Evolutionary conservation across 2,888 invertebrate genomes (phyloP).

Genomic region (Opisthograptis luteolata): DNA sequence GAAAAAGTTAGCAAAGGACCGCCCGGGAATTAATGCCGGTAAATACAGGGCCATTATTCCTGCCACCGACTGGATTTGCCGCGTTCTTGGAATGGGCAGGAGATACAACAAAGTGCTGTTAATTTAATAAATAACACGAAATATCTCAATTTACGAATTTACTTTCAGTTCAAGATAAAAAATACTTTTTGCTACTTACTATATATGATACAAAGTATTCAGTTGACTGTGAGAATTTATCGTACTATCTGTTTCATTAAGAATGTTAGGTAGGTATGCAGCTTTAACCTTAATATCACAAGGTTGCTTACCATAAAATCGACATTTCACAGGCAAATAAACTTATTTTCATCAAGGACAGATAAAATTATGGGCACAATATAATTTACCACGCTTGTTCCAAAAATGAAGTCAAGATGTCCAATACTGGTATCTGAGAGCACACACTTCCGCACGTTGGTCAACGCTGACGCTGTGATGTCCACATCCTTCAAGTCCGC

Average conservation of each 20-base stretch:
- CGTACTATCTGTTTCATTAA: too few species aligned
- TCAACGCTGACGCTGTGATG: conserved; percentile 31
- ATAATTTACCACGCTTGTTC: conserved; percentile 43
- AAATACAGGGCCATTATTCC: conserved; percentile 41
- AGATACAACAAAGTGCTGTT: too few species aligned
- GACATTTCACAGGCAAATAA: background rate
- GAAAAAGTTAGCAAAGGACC: conserved; percentile 56
- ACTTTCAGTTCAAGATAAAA: too few species aligned
- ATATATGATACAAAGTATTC: too few species aligned
- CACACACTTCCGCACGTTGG: conserved; percentile 38
- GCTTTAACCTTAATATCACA: too few species aligned
- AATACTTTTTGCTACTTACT: too few species aligned
- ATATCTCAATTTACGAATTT: too few species aligned
- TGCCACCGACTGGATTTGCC: background rate
- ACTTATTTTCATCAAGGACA: conserved; percentile 22
- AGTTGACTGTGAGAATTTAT: too few species aligned
- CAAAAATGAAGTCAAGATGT: conserved; percentile 51
- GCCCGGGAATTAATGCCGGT: conserved; percentile 57
- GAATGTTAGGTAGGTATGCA: too few species aligned
- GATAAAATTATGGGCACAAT: conserved; percentile 43
- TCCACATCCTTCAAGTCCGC: conserved; percentile 41
- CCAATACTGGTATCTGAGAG: conserved; percentile 44
- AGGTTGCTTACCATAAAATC: too few species aligned
- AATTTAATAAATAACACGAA: too few species aligned
- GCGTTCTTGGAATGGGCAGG: too few species aligned